Base-by-base conservation (phyloP, 1,140 invertebrate species). In the Archivesica marissinica region DNA sequence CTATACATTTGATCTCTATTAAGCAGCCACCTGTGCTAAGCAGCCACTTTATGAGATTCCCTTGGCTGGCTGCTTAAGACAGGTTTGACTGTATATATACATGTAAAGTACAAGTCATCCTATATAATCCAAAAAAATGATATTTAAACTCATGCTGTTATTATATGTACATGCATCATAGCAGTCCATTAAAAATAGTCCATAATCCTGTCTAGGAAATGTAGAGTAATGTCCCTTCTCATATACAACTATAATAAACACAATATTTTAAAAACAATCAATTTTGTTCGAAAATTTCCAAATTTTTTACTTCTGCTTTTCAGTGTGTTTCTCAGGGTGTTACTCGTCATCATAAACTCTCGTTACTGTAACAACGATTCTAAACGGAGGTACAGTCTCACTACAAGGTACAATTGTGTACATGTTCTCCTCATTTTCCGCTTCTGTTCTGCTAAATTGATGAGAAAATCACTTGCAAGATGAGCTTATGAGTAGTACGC, bases 381-480 rank as follows among this genome's bases (percentile, higher is more conserved):
- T 35, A 35, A 35, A 64, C 4, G 15, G 38, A 35, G 59, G 28
- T 35, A 35, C 38, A 64, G n/a, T n/a, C n/a, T 33, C 33, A 35
- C 33, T 35, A 64, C 13, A 30, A 64, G 59, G 38, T 64, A 64
- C 59, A 35, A 35, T 64, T 64, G 59, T 64, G 38, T 64, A 64
- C 30, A 64, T 64, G 25, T 28, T 28, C n/a, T n/a, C 54, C 54
- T 59, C 54, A 59, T 59, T 64, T 64, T 64, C 59, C 20, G 15
- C 30, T 25, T 64, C 59, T 64, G 59, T 64, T 64, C 28, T 25
- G 28, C 59, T 64, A 33, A 64, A 64, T 35, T 64, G 59, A 64
- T 64, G 59, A 35, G 59, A 64, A 64, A 64, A 64, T 64, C 59
- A 64, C 59, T 64, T 64, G 20, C 59, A 64, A 64, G 59, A 64